These are phyloP conservation scores for Periparus ater DNA, from an alignment of 2,797 vertebrate genomes.

Conservation along the genomic window DNA sequence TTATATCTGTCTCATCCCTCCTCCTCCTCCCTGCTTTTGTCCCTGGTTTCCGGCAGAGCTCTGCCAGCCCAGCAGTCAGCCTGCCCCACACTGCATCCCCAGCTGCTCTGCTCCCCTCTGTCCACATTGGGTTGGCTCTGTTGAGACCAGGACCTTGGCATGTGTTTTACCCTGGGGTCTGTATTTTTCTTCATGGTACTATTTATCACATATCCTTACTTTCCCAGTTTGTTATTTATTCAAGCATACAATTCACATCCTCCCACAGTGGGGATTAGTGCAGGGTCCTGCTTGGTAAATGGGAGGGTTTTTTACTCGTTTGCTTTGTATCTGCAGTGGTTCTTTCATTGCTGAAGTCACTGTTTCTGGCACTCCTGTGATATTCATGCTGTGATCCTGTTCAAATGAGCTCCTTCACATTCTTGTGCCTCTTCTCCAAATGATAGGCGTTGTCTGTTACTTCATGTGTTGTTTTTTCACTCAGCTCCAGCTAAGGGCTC, in stretches of 20 bases:
- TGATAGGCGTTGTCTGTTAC: neutral
- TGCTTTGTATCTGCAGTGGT: conserved; percentile 30
- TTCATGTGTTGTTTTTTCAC: neutral
- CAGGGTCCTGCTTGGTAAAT: conserved; percentile 22
- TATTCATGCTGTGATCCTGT: conserved; percentile 20
- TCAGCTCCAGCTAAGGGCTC: neutral
- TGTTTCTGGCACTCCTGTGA: conserved; percentile 9
- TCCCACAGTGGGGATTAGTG: conserved; percentile 31
- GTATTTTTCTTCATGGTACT: neutral
- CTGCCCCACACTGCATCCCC: neutral
- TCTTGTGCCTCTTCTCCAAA: conserved; percentile 4
- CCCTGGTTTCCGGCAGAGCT: neutral
- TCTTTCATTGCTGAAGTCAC: conserved; percentile 55
- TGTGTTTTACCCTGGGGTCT: neutral
- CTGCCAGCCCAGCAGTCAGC: neutral
- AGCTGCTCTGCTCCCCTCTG: neutral
- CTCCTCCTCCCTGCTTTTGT: neutral
- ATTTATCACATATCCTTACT: conserved; percentile 10
- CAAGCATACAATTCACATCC: conserved; percentile 43
- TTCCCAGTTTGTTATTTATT: conserved; percentile 35
- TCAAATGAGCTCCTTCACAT: conserved; percentile 18
- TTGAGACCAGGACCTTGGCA: neutral
- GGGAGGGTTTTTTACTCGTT: neutral
- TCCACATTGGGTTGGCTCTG: neutral
- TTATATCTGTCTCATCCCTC: neutral